These are phyloP conservation scores for Poecilus cupreus DNA, from an alignment of 2,888 invertebrate species.

Conservation along the genomic window DNA sequence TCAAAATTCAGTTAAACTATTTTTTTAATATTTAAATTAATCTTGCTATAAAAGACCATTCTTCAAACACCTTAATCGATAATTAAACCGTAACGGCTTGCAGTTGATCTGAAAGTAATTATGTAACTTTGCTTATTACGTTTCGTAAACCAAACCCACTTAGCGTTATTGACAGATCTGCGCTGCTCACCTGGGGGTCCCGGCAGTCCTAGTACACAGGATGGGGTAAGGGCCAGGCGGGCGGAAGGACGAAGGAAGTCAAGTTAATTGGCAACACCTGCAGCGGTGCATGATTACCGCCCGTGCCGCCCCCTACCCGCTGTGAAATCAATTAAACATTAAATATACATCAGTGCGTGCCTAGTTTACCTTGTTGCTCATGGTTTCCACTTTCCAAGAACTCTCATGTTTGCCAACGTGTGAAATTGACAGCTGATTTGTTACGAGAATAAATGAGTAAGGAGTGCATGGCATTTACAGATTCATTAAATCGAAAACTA, in stretches of 20 bases:
- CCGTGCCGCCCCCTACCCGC: too few species aligned
- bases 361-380: not conserved
- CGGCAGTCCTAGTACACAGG: not conserved
- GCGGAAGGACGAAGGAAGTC: not conserved
- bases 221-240: not conserved
- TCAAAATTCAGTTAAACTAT: too few species aligned
- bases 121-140: not conserved
- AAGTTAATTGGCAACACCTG: slow-evolving; percentile 28
- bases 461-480: not conserved
- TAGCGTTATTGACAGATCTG: slow-evolving; percentile 5
- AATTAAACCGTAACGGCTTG: too few species aligned
- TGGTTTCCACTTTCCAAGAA: not conserved
- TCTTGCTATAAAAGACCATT: too few species aligned
- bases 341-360: slow-evolving; percentile 7
- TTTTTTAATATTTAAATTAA: too few species aligned
- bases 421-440: not conserved
- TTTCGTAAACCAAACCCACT: not conserved
- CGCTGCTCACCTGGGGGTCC: not conserved
- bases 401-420: not conserved
- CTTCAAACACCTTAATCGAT: too few species aligned
- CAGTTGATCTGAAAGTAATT: not conserved
- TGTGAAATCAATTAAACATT: slow-evolving; percentile 11
- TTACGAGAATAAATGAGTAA: not conserved
- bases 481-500: not conserved
- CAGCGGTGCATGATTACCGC: not conserved